phyloP scores from a whole-genome alignment of 2,797 vertebrate genomes.

The Cryptoblepharus egeriae region DNA sequence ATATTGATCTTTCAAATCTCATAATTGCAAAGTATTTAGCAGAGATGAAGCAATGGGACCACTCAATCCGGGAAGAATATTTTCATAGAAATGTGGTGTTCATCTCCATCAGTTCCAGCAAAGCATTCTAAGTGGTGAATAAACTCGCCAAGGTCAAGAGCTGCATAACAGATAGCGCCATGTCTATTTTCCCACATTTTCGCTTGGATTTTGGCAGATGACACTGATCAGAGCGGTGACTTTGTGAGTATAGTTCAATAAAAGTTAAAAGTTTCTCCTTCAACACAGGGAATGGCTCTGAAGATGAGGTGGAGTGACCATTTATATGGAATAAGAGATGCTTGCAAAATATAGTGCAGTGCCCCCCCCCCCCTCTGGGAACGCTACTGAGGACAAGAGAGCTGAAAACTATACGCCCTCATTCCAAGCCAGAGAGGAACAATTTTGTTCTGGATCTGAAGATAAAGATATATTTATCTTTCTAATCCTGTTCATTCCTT shows the following conservation, averaged over 20 bases:
- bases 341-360: too few species aligned
- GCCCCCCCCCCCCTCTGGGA: too few species aligned
- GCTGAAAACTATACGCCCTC: background rate
- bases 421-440: background rate
- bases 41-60: constrained; percentile 67
- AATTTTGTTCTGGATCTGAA: background rate
- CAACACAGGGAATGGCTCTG: too few species aligned
- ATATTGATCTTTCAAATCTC: constrained; percentile 67
- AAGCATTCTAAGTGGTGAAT: background rate
- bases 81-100: constrained; percentile 29
- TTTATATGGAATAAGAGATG: too few species aligned
- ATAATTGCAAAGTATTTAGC: constrained; percentile 70
- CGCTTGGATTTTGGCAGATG: background rate
- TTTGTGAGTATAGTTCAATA: too few species aligned
- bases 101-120: constrained; percentile 30
- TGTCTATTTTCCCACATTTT: background rate
- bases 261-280: background rate
- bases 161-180: background rate
- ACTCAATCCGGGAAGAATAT: constrained; percentile 63
- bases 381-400: background rate
- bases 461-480: background rate
- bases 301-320: too few species aligned
- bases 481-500: background rate
- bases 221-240: background rate
- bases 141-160: background rate